Conservation (phyloP, 2,888 invertebrate genomes). For the Gisinianus flammeolus region DNA sequence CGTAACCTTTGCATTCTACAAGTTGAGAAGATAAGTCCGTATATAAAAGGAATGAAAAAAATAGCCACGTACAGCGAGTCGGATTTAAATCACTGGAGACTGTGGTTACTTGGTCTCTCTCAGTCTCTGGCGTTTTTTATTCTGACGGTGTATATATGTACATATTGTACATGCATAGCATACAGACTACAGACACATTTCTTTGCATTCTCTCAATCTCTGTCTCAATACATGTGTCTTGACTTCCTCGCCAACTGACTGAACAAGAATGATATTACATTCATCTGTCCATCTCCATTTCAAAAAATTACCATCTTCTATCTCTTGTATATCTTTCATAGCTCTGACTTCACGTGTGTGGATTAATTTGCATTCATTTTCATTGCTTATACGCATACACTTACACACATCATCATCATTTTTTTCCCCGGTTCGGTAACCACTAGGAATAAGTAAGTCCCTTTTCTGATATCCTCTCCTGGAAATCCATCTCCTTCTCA, state of each 20-base stretch:
- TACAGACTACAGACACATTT: background rate
- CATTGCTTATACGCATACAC: background rate
- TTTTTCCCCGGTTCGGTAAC: background rate
- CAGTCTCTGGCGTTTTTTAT: background rate
- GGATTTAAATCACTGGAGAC: constrained; percentile 16
- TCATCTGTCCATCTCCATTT: constrained; percentile 31
- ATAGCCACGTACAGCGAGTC: background rate
- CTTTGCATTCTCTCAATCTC: background rate
- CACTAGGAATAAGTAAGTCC: background rate
- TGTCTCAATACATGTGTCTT: background rate
- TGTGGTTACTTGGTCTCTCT: background rate
- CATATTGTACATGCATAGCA: background rate
- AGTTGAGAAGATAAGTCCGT: background rate
- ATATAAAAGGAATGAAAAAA: background rate
- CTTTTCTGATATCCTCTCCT: background rate
- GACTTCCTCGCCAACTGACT: constrained; percentile 19
- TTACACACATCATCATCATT: background rate
- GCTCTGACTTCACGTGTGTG: background rate
- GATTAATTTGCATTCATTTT: constrained; percentile 13
- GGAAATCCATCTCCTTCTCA: background rate
- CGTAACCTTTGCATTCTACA: background rate
- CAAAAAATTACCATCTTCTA: constrained; percentile 11
- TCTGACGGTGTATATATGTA: background rate
- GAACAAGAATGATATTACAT: constrained; percentile 13
- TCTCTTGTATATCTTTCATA: background rate